Conservation (phyloP, 2,888 invertebrate species). For the Mythimna loreyi region DNA sequence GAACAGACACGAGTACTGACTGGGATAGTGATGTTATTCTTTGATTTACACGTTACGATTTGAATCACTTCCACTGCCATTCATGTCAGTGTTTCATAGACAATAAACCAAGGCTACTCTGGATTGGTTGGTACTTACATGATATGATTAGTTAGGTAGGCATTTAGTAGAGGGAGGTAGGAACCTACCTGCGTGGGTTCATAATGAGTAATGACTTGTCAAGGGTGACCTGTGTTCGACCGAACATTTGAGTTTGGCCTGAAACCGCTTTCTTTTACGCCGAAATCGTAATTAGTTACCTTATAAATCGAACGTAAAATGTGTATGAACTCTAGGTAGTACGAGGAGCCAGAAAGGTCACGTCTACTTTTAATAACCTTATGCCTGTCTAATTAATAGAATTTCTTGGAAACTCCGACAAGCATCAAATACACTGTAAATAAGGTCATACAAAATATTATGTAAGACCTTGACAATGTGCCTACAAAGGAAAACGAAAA, state of each 20-base stretch:
- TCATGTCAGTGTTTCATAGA: constrained; percentile 33
- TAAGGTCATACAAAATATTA: constrained; percentile 18
- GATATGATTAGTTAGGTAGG: constrained; percentile 9
- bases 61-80: constrained; percentile 42
- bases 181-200: constrained; percentile 33
- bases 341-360: constrained; percentile 6
- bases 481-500: constrained; percentile 32
- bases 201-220: constrained; percentile 60
- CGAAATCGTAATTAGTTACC: constrained; percentile 28
- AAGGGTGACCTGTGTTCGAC: constrained; percentile 58
- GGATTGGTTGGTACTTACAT: constrained; percentile 10
- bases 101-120: constrained; percentile 25
- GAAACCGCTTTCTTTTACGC: constrained; percentile 38
- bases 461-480: constrained; percentile 18
- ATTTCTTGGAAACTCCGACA: constrained; percentile 6
- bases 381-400: not conserved
- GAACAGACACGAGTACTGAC: constrained; percentile 52
- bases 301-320: constrained; percentile 27
- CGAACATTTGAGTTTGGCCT: constrained; percentile 43
- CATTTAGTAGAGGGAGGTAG: constrained; percentile 7
- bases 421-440: constrained; percentile 1
- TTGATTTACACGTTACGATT: constrained; percentile 38
- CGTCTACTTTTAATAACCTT: not conserved
- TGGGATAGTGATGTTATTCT: constrained; percentile 35
- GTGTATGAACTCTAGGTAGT: constrained; percentile 26